Conservation (phyloP, 2,113 vertebrate genomes). For the Hemibagrus wyckioides region DNA sequence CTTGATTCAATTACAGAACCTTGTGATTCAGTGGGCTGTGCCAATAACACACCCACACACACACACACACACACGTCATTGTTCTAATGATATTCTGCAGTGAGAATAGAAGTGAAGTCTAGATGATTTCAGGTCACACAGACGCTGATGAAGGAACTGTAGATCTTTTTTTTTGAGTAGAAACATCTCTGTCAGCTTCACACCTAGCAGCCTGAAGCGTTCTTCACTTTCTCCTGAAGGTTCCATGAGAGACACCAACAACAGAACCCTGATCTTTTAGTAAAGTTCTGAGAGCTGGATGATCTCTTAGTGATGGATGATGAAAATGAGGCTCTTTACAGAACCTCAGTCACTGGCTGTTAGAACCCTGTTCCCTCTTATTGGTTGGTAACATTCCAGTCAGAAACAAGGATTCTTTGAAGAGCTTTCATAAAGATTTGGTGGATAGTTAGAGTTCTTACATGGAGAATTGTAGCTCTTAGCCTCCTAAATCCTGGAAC, state of each 20-base stretch:
- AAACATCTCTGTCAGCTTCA: neutral
- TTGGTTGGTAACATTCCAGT: neutral
- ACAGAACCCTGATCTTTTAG: neutral
- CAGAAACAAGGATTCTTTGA: neutral
- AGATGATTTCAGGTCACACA: no score
- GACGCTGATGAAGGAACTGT: no score
- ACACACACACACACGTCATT: no score
- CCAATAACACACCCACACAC: neutral
- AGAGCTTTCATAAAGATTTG: neutral
- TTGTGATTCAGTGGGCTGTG: slow-evolving; percentile 40
- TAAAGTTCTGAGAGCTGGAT: neutral
- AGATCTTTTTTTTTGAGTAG: no score
- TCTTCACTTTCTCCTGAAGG: neutral
- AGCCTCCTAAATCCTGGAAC: neutral
- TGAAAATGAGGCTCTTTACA: neutral
- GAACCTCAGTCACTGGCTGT: neutral
- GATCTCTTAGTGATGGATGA: neutral
- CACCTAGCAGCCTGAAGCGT: neutral
- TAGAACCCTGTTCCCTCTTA: neutral
- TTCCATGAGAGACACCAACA: neutral
- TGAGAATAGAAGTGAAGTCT: no score
- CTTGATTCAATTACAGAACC: slow-evolving; percentile 20
- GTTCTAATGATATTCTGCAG: no score
- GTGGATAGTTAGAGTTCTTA: neutral
- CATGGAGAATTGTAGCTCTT: neutral